Percentiles rank a stretch among this genome's conserved stretches.
phyloP scores from a whole-genome alignment of 2,113 vertebrate species.

The Gasterosteus aculeatus region DNA sequence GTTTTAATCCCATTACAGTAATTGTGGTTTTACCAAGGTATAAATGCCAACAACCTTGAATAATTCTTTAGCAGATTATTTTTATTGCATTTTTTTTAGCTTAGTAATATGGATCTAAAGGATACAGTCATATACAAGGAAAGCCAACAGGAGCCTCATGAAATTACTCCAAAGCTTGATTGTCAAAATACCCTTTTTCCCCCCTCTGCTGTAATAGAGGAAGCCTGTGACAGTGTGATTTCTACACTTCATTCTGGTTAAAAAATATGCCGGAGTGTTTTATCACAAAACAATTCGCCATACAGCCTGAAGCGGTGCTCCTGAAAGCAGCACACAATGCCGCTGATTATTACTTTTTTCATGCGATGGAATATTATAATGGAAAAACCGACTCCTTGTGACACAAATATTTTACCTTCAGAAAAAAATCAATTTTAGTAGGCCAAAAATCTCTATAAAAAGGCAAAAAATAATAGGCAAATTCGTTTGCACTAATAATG shows the following conservation, averaged over 20 bases:
- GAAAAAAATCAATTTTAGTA: background rate
- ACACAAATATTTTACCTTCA: slow-evolving; percentile 14
- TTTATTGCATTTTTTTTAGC: slow-evolving; percentile 23
- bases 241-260: slow-evolving; percentile 25
- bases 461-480: background rate
- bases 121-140: background rate
- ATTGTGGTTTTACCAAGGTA: slow-evolving; percentile 17
- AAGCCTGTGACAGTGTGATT: slow-evolving; percentile 7
- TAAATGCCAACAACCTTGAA: slow-evolving; percentile 14
- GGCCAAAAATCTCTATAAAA: background rate
- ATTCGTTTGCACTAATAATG: background rate
- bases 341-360: slow-evolving; percentile 36
- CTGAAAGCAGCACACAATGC: slow-evolving; percentile 17
- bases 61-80: background rate
- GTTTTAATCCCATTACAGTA: slow-evolving; percentile 6
- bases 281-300: slow-evolving; percentile 48
- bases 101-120: slow-evolving; percentile 29
- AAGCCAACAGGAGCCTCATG: background rate
- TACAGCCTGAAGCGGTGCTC: slow-evolving; percentile 30
- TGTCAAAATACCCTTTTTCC: background rate
- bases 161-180: slow-evolving; percentile 1
- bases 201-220: background rate
- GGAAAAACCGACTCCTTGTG: slow-evolving; percentile 30
- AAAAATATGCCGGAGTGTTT: slow-evolving; percentile 29
- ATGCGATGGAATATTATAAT: slow-evolving; percentile 27